A percentile compares a stretch with the other conserved stretches of the same genome.
Conservation (phyloP, 2,797 vertebrate species). For the Nannoperca obscura region DNA sequence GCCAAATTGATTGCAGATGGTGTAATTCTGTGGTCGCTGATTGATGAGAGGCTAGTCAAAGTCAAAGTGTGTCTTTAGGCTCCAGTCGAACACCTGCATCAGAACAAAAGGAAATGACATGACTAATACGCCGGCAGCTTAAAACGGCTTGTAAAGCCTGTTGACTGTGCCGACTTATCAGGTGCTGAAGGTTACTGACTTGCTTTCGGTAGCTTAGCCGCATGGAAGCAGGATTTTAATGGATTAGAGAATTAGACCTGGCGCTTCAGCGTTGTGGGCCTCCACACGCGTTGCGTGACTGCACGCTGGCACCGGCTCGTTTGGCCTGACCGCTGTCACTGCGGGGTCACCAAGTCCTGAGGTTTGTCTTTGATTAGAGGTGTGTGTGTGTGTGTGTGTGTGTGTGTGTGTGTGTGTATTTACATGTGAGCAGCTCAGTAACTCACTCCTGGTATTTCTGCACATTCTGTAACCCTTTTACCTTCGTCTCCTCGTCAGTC, state of each 20-base stretch:
- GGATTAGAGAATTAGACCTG: constrained; percentile 66
- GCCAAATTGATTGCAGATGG: neutral
- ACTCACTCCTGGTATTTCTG: constrained; percentile 14
- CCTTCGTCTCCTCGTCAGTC: constrained; percentile 7
- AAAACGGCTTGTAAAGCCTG: constrained; percentile 28
- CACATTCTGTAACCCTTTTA: neutral
- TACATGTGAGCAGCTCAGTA: neutral
- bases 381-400: neutral
- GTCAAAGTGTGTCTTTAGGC: neutral
- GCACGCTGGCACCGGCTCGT: neutral
- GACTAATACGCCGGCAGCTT: neutral
- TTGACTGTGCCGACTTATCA: constrained; percentile 34
- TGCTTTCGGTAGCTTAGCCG: constrained; percentile 33
- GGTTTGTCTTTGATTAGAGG: constrained; percentile 23
- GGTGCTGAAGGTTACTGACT: constrained; percentile 49
- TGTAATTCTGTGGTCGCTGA: neutral
- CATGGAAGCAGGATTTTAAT: constrained; percentile 47
- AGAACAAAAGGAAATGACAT: constrained; percentile 21
- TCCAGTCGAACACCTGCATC: neutral
- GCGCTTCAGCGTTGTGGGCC: neutral
- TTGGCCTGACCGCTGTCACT: constrained; percentile 5
- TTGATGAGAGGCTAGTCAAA: neutral
- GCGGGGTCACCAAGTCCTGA: constrained; percentile 39
- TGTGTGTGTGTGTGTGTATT: neutral
- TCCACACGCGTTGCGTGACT: constrained; percentile 20